A percentile compares a stretch with the other conserved stretches of the same genome.
Evolutionary conservation across 2,888 invertebrate genomes (phyloP).

Genomic region (Sarcophaga subvicina): DNA sequence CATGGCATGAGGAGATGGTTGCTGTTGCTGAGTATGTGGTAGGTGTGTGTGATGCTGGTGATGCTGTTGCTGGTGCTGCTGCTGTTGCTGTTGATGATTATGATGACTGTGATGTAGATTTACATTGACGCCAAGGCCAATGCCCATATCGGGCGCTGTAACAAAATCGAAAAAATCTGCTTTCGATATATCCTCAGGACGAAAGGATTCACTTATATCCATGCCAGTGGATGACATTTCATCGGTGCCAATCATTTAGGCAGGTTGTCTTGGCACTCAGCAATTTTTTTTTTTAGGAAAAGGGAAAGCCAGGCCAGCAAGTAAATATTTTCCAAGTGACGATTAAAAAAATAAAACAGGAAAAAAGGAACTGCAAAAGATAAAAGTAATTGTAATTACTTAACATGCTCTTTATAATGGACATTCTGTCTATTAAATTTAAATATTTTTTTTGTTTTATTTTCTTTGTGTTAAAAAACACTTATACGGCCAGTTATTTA

Average conservation of each 20-base stretch:
- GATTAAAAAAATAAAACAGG: neutral
- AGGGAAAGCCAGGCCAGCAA: constrained; percentile 17
- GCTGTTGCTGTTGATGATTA: constrained; percentile 74
- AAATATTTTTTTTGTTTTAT: constrained; percentile 12
- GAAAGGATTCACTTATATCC: constrained; percentile 92
- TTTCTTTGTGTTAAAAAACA: constrained; percentile 39
- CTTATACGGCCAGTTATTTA: constrained; percentile 55
- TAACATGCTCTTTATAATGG: constrained; percentile 24
- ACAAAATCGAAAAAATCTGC: constrained; percentile 95
- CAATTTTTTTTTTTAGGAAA: neutral
- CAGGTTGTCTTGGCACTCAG: neutral
- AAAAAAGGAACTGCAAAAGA: neutral
- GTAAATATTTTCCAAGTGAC: neutral
- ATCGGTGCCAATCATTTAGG: constrained; percentile 81
- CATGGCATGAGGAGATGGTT: constrained; percentile 73
- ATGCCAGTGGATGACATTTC: constrained; percentile 84
- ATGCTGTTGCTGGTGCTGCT: constrained; percentile 58
- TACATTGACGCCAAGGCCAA: constrained; percentile 81
- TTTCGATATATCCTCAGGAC: constrained; percentile 91
- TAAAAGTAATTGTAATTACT: neutral
- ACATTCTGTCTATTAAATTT: constrained; percentile 42
- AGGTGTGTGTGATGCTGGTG: constrained; percentile 68
- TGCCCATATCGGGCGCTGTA: constrained; percentile 88
- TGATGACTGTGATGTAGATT: constrained; percentile 76
- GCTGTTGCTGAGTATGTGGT: constrained; percentile 70